A percentile compares a stretch with the other conserved stretches of the same genome.
Evolutionary conservation across 2,113 vertebrate genomes (phyloP).

Genomic region (Microtus ochrogaster): DNA sequence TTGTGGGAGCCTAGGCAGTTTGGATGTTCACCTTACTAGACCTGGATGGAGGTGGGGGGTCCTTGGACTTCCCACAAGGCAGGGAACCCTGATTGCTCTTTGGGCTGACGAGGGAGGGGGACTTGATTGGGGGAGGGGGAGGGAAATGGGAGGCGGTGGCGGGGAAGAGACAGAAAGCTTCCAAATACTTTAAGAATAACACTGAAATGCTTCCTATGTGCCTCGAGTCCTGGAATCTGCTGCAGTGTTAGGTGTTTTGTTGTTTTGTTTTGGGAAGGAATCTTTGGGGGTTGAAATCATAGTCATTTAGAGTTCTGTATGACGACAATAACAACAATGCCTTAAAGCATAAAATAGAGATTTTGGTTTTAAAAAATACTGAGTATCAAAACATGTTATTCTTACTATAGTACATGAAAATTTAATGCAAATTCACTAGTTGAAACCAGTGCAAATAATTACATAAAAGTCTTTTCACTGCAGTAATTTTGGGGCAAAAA

Average conservation of each 20-base stretch:
- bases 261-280: background rate
- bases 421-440: slow-evolving; percentile 38
- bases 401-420: background rate
- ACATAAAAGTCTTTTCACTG: slow-evolving; percentile 46
- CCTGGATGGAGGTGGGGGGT: too few relatives aligned
- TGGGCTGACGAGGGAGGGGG: too few relatives aligned
- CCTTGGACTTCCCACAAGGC: too few relatives aligned
- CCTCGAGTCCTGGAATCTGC: background rate
- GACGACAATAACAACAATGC: background rate
- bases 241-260: background rate
- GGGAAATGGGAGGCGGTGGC: too few relatives aligned
- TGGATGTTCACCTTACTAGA: too few relatives aligned
- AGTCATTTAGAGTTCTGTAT: slow-evolving; percentile 40
- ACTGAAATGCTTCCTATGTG: background rate
- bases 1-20: too few relatives aligned
- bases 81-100: too few relatives aligned
- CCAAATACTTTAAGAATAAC: slow-evolving; percentile 5
- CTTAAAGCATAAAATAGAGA: background rate
- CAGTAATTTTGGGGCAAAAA: background rate
- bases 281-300: background rate
- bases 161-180: too few relatives aligned
- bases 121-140: too few relatives aligned
- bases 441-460: slow-evolving; percentile 45
- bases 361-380: background rate
- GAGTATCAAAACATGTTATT: slow-evolving; percentile 35